Evolutionary conservation across 37 sponge, comb jelly and placozoan species (phyloP).

Genomic region (Spongilla lacustris): DNA sequence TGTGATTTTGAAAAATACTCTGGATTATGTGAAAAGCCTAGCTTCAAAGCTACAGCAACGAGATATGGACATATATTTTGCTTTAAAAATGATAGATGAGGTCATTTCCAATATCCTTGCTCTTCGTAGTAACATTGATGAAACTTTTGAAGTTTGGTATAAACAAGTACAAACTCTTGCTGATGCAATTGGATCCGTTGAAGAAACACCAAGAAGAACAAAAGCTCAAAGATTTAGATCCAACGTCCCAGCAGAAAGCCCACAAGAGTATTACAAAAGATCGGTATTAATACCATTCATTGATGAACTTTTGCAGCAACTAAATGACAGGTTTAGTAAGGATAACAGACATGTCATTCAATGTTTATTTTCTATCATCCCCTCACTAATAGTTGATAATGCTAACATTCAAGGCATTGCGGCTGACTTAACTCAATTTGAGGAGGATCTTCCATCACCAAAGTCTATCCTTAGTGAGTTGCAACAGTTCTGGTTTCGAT

Average conservation of each 20-base stretch:
- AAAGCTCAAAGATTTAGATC: conserved; percentile 29
- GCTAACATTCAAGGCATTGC: not conserved
- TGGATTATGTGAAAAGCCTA: conserved; percentile 43
- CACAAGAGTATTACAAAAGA: conserved; percentile 51
- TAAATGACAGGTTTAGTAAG: conserved; percentile 18
- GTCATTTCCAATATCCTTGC: conserved; percentile 31
- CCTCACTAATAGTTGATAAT: conserved; percentile 12
- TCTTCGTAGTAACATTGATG: conserved; percentile 30
- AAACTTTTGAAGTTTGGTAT: conserved; percentile 43
- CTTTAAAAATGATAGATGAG: conserved; percentile 38
- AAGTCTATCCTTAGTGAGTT: conserved; percentile 45
- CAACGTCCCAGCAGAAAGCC: conserved; percentile 22
- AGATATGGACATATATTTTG: conserved; percentile 40
- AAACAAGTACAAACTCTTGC: conserved; percentile 31
- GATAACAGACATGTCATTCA: conserved; percentile 26
- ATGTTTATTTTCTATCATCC: conserved; percentile 32
- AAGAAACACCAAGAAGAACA: conserved; percentile 39
- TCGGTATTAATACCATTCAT: conserved; percentile 47
- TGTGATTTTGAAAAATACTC: conserved; percentile 40
- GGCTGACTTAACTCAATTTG: conserved; percentile 20
- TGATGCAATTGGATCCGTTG: conserved; percentile 30
- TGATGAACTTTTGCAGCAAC: conserved; percentile 36
- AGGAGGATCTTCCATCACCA: conserved; percentile 37
- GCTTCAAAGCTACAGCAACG: conserved; percentile 59
- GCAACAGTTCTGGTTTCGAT: conserved; percentile 14